Evolutionary conservation across 1,140 invertebrate genomes (phyloP).

Genomic region (Diabrotica undecimpunctata): DNA sequence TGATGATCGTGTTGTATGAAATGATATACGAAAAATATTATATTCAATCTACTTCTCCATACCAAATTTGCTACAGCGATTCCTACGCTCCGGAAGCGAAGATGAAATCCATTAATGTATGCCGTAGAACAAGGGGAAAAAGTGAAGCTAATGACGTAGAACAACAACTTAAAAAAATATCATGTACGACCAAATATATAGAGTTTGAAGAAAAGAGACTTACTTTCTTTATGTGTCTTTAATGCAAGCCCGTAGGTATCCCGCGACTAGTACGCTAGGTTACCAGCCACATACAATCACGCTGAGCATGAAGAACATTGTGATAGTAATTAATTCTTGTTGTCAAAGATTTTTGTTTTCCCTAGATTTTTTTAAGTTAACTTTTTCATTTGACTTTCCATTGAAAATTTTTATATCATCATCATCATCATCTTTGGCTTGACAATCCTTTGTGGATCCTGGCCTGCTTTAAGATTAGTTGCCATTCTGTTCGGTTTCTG

Average conservation of each 20-base stretch:
- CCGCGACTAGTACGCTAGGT: background rate
- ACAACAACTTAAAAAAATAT: too few species aligned
- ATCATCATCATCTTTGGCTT: too few species aligned
- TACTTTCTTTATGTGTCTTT: background rate
- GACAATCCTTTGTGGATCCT: too few species aligned
- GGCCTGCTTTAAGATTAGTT: too few species aligned
- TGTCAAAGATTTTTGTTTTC: background rate
- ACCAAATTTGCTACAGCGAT: background rate
- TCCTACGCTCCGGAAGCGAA: background rate
- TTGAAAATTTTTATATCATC: too few species aligned
- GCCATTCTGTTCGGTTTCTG: too few species aligned
- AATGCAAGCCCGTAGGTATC: background rate
- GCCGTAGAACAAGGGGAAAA: background rate
- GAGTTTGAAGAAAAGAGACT: too few species aligned
- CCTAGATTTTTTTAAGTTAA: background rate
- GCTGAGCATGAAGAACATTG: background rate
- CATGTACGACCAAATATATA: too few species aligned
- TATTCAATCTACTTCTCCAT: background rate
- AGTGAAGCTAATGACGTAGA: background rate
- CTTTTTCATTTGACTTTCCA: too few species aligned
- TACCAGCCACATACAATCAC: background rate
- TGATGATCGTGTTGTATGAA: background rate
- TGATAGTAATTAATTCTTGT: background rate
- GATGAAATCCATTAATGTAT: background rate
- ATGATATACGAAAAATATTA: background rate